Base-by-base conservation (phyloP, 2,113 vertebrate species). In the Perca fluviatilis region DNA sequence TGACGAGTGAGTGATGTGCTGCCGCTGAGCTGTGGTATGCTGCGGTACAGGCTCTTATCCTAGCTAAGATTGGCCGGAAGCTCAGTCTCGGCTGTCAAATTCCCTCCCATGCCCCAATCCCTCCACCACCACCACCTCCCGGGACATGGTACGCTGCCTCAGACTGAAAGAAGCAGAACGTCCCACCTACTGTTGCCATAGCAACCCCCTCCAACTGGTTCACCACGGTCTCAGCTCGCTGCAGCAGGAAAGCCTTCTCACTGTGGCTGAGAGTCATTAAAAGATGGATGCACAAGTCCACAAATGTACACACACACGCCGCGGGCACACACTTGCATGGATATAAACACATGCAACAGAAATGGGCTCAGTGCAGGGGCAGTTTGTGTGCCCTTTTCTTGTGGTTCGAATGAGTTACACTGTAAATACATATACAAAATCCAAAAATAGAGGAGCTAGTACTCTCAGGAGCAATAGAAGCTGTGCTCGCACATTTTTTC, bases 151-250 rank as follows among this genome's bases (percentile, higher is more conserved):
- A 66, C 3, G 47, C 80, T 82, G 78, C 64, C 69, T 83, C 66
- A 19, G 67, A 58, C 74, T 80, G 75, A 85, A 85, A 88, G 68
- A 81, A 81, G 62, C 72, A 60, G 43, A 85, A 49, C 21, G 65
- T 60, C 75, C 86, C 61, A 16, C 78, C 81, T 64, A n/a, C 72
- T 47, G 90, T 92, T 90, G 73, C 90, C 73, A 76, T 63, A 65
- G 84, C 78, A 93, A 94, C 91, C 74, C 27, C 64, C 56, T 86
- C 82, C 57, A 76, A 82, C 58, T 57, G 76, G 73, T 40, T 86
- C 57, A 14, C 25, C 51, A 23, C 30, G 21, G 25, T 78, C 61
- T 36, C 11, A 21, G 49, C 47, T 7, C 36, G 49, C 74, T 56
- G 69, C 83, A 65, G 78, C 63, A 68, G 57, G 50, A 63, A 21